These are phyloP conservation scores for Microplitis deprimator DNA, from an alignment of 2,888 invertebrate genomes.

Conservation along the genomic window DNA sequence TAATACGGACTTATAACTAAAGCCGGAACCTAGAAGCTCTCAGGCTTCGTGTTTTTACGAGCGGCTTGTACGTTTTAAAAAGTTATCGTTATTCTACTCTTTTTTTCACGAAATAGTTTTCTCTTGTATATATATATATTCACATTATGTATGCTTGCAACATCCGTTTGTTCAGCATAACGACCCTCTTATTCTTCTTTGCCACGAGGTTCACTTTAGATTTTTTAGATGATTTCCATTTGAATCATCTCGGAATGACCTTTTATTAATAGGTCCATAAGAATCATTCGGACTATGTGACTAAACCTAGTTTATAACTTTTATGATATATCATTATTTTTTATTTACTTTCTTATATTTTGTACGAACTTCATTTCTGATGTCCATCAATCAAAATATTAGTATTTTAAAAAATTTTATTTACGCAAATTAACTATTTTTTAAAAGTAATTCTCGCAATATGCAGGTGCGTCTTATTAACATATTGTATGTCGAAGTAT, in stretches of 20 bases:
- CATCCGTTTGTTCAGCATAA: slow-evolving; percentile 27
- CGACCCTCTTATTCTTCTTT: slow-evolving; percentile 30
- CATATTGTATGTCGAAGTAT: no score
- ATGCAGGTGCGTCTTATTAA: no score
- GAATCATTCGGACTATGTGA: background rate
- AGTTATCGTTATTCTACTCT: slow-evolving; percentile 69
- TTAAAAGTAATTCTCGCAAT: no score
- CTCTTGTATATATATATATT: slow-evolving; percentile 42
- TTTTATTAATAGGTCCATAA: slow-evolving; percentile 6
- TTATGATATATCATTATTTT: background rate
- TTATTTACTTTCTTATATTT: no score
- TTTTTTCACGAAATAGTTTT: slow-evolving; percentile 65
- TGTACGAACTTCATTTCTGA: no score
- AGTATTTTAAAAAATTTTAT: no score
- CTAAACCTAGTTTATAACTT: background rate
- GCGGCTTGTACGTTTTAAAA: slow-evolving; percentile 66
- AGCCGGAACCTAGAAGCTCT: slow-evolving; percentile 68
- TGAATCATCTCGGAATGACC: slow-evolving; percentile 2
- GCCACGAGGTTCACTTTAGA: slow-evolving; percentile 16
- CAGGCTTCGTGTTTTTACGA: slow-evolving; percentile 64
- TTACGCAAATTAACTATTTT: no score
- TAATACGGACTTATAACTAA: slow-evolving; percentile 71
- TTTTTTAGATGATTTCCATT: background rate
- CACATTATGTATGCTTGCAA: slow-evolving; percentile 20
- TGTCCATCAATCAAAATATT: no score